phyloP scores from a whole-genome alignment of 2,113 vertebrate genomes.

The Aplodontia rufa region DNA sequence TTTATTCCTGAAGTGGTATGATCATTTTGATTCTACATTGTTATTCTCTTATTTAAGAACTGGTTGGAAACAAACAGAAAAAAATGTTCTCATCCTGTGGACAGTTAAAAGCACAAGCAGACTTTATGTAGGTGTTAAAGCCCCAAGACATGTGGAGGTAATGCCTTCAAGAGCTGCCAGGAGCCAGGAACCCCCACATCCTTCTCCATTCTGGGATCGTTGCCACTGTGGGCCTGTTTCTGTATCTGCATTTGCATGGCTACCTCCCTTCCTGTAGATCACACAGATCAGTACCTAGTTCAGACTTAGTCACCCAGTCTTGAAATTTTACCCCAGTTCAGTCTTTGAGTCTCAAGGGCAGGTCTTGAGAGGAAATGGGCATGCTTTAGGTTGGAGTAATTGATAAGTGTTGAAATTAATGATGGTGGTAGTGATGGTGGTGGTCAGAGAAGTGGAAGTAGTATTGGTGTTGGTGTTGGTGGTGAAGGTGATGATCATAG shows the following conservation, averaged over 20 bases:
- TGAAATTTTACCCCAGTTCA: not conserved
- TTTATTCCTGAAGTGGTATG: not conserved
- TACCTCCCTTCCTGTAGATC: no score
- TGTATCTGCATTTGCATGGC: no score
- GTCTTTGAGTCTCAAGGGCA: not conserved
- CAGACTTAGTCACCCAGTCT: not conserved
- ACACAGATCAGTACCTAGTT: not conserved
- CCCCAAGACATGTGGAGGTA: not conserved
- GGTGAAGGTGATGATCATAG: not conserved
- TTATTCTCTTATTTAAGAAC: not conserved
- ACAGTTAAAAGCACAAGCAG: not conserved
- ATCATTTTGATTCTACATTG: not conserved
- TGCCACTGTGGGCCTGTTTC: accelerated
- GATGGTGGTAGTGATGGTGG: no score
- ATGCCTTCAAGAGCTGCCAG: not conserved
- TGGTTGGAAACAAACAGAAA: not conserved
- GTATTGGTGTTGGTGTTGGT: not conserved
- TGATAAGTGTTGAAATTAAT: not conserved
- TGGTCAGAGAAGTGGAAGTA: not conserved
- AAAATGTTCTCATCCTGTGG: not conserved
- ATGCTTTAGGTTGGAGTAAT: not conserved
- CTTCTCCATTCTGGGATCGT: not conserved
- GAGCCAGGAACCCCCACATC: accelerated
- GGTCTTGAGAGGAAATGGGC: not conserved
- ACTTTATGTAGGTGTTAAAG: not conserved